A percentile compares a stretch with the other conserved stretches of the same genome.
Conservation (phyloP, 2,113 vertebrate genomes). For the Elephas maximus region DNA sequence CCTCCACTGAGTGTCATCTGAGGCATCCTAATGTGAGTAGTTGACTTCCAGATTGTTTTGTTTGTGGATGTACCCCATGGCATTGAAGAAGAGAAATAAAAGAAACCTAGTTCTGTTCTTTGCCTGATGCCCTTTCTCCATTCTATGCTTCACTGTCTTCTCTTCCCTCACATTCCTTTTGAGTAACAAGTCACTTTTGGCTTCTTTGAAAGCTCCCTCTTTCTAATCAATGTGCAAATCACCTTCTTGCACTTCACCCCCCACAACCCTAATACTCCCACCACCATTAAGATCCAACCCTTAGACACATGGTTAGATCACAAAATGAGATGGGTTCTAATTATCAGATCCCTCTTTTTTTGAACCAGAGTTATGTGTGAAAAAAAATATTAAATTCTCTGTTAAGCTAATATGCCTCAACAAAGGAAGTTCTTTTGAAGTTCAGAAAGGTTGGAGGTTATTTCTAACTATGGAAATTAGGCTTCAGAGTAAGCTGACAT, state of each 20-base stretch:
- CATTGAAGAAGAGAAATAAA: neutral
- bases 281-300: neutral
- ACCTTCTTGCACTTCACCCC: neutral
- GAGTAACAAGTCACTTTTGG: neutral
- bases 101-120: neutral
- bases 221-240: neutral
- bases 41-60: neutral
- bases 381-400: neutral
- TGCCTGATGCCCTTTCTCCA: neutral
- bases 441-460: neutral
- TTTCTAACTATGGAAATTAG: neutral
- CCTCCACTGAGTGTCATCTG: neutral
- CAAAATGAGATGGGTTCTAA: neutral
- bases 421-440: neutral
- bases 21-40: neutral
- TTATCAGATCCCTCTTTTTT: neutral
- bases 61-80: accelerated
- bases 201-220: neutral
- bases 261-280: neutral
- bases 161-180: neutral
- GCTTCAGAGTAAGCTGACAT: neutral
- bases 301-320: neutral
- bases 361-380: neutral
- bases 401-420: neutral
- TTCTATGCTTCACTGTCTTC: neutral